Evolutionary conservation across 2,113 vertebrate genomes (phyloP).

Genomic region (Brachyistius frenatus): DNA sequence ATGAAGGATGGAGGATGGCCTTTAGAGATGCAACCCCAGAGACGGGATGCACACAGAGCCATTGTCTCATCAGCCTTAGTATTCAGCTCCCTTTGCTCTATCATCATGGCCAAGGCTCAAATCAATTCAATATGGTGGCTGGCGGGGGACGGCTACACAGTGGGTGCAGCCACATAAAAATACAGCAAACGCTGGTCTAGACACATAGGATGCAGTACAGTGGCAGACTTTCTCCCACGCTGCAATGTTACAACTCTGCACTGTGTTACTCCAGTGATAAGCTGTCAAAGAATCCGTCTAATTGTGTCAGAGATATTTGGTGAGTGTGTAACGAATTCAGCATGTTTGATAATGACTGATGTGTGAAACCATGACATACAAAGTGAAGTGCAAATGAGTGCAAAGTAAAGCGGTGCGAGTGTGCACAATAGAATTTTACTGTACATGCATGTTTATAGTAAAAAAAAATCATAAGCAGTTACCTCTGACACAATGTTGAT

Average conservation of each 20-base stretch:
- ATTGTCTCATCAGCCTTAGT: slow-evolving; percentile 75
- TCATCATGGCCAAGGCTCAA: slow-evolving; percentile 65
- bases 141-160: slow-evolving; percentile 49
- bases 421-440: background rate
- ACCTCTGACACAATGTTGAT: background rate
- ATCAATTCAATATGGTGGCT: slow-evolving; percentile 77
- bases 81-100: slow-evolving; percentile 69
- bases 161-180: slow-evolving; percentile 61
- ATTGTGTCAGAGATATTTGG: slow-evolving; percentile 26
- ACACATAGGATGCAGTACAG: slow-evolving; percentile 43
- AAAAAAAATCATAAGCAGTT: background rate
- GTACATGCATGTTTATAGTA: background rate
- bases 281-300: slow-evolving; percentile 27
- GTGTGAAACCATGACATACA: slow-evolving; percentile 1
- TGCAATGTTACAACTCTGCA: slow-evolving; percentile 26
- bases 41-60: slow-evolving; percentile 75
- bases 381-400: background rate
- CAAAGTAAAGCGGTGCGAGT: background rate
- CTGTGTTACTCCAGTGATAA: slow-evolving; percentile 8
- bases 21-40: slow-evolving; percentile 67
- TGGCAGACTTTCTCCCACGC: slow-evolving; percentile 27
- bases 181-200: slow-evolving; percentile 38
- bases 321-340: slow-evolving; percentile 23
- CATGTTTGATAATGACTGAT: slow-evolving; percentile 4
- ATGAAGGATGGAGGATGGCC: slow-evolving; percentile 62